Percentiles rank a stretch among this genome's conserved stretches.
Conservation (phyloP, 2,888 invertebrate genomes). For the Agelastica alni region DNA sequence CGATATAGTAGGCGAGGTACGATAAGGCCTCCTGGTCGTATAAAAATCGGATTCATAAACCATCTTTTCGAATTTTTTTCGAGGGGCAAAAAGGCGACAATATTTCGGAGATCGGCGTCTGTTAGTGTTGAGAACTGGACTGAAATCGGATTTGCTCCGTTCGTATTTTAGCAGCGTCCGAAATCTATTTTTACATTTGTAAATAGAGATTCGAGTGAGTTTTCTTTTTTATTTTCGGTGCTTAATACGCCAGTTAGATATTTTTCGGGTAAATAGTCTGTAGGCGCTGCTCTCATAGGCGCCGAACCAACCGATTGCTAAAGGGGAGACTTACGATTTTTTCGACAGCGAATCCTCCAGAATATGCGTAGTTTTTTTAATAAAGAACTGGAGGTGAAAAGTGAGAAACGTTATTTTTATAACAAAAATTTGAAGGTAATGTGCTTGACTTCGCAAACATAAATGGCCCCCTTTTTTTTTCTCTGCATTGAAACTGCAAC, state of each 20-base stretch:
- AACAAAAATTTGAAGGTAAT: too few relatives aligned
- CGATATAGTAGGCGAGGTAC: constrained; percentile 69
- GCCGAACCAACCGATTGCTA: too few relatives aligned
- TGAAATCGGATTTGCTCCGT: constrained; percentile 42
- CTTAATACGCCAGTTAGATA: constrained; percentile 21
- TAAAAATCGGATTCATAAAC: constrained; percentile 93
- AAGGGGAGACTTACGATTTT: too few relatives aligned
- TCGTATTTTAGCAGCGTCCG: constrained; percentile 46
- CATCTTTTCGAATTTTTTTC: constrained; percentile 60
- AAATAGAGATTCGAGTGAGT: constrained; percentile 17
- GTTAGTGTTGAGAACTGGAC: constrained; percentile 50
- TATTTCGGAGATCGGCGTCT: constrained; percentile 44
- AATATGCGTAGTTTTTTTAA: too few relatives aligned
- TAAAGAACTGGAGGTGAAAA: too few relatives aligned
- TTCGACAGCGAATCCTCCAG: too few relatives aligned
- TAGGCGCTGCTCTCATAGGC: constrained; percentile 12
- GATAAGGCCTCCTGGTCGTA: constrained; percentile 83
- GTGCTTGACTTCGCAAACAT: too few relatives aligned
- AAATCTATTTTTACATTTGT: constrained; percentile 30
- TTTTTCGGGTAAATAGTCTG: constrained; percentile 16
- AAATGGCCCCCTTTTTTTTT: too few relatives aligned
- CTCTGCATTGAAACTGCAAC: too few relatives aligned
- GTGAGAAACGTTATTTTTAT: too few relatives aligned
- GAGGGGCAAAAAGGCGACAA: constrained; percentile 29
- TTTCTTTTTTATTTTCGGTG: constrained; percentile 32